These are phyloP conservation scores for Semicossyphus pulcher DNA, from an alignment of 2,113 vertebrate genomes.

Conservation along the genomic window DNA sequence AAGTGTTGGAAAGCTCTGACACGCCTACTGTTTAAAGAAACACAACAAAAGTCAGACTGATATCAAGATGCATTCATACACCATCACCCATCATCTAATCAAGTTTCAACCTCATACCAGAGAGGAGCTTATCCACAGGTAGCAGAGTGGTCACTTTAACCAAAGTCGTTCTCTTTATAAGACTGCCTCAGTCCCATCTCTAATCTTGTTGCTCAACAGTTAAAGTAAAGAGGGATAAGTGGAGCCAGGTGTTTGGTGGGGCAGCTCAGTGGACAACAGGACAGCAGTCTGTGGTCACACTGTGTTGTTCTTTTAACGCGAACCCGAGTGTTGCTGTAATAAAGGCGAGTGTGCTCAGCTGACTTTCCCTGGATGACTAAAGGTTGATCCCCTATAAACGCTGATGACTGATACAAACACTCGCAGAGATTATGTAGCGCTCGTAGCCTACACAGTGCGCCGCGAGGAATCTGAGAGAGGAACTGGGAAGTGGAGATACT, in stretches of 20 bases:
- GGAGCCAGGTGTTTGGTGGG: not conserved
- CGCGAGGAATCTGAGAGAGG: slow-evolving; percentile 56
- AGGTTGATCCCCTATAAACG: slow-evolving; percentile 61
- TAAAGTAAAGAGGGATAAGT: too few relatives aligned
- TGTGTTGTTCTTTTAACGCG: slow-evolving; percentile 12
- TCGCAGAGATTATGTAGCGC: slow-evolving; percentile 60
- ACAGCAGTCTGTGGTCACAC: not conserved
- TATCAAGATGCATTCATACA: slow-evolving; percentile 1
- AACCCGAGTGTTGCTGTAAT: slow-evolving; percentile 13
- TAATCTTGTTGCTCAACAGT: too few relatives aligned
- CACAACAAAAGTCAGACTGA: slow-evolving; percentile 17
- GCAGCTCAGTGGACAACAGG: not conserved
- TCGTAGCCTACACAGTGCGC: slow-evolving; percentile 37
- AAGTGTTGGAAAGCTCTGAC: not conserved
- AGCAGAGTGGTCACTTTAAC: too few relatives aligned
- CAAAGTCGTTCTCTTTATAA: too few relatives aligned
- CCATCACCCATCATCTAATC: not conserved
- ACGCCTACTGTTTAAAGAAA: not conserved
- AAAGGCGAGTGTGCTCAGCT: slow-evolving; percentile 37
- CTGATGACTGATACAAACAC: slow-evolving; percentile 68
- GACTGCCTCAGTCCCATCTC: too few relatives aligned
- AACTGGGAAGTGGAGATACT: slow-evolving; percentile 64
- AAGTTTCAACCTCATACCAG: not conserved
- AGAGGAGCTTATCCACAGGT: slow-evolving; percentile 7
- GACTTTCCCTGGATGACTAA: slow-evolving; percentile 54